A percentile compares a stretch with the other conserved stretches of the same genome.
phyloP scores from a whole-genome alignment of 1,140 invertebrate species.

The Panagrolaimus sp. region DNA sequence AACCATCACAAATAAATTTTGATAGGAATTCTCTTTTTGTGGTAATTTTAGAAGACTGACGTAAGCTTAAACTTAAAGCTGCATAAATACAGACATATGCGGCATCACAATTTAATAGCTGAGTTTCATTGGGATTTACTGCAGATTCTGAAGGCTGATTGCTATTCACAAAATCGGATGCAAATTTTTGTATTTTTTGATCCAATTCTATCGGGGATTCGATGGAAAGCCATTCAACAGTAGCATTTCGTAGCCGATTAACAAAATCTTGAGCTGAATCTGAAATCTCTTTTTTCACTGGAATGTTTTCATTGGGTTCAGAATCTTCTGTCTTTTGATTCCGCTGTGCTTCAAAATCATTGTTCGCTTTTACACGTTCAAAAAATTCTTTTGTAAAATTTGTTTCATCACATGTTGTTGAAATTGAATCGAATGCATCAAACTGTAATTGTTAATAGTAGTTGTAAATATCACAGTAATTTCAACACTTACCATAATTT shows the following conservation, averaged over 20 bases:
- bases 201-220: not conserved
- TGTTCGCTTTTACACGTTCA: not conserved
- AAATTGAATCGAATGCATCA: not conserved
- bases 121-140: too few species aligned
- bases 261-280: not conserved
- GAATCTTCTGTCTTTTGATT: too few species aligned
- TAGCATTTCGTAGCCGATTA: not conserved
- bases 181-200: not conserved
- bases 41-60: not conserved
- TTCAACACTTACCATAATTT: not conserved
- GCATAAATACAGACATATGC: not conserved
- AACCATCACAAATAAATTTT: not conserved
- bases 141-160: not conserved
- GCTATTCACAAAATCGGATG: not conserved
- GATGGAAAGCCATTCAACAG: not conserved
- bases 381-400: not conserved
- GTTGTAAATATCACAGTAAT: not conserved
- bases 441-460: not conserved
- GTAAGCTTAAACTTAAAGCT: not conserved
- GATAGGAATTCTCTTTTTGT: not conserved
- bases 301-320: too few species aligned
- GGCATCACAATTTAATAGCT: not conserved
- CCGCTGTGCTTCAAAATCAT: not conserved
- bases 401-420: not conserved
- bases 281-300: not conserved